Evolutionary conservation across 2,888 invertebrate genomes (phyloP).

Genomic region (Cryptus armator): DNA sequence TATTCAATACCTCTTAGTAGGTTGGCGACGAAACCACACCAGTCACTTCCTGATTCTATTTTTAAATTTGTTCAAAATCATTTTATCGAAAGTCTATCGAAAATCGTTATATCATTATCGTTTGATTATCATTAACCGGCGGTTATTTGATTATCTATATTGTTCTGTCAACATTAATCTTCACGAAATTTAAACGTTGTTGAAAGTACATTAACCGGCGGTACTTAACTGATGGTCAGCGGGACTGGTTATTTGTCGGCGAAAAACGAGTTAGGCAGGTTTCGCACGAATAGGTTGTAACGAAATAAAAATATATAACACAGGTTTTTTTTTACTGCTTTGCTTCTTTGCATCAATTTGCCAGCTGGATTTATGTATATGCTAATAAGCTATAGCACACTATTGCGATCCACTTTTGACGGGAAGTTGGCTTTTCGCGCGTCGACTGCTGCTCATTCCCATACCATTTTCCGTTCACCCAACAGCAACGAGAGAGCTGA

Average conservation of each 20-base stretch:
- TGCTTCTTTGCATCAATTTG: slow-evolving; percentile 61
- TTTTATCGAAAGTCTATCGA: too few species aligned
- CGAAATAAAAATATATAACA: slow-evolving; percentile 1
- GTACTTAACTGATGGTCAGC: not conserved
- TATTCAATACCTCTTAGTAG: not conserved
- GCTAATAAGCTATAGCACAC: slow-evolving; percentile 56
- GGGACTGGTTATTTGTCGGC: not conserved
- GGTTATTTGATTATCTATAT: too few species aligned
- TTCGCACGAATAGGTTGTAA: slow-evolving; percentile 16
- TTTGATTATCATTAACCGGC: too few species aligned
- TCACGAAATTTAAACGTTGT: not conserved
- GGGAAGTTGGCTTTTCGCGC: slow-evolving; percentile 46
- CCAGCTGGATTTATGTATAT: slow-evolving; percentile 61
- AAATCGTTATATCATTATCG: too few species aligned
- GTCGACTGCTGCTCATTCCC: slow-evolving; percentile 31
- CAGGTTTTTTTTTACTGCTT: slow-evolving; percentile 22
- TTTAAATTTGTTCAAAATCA: too few species aligned
- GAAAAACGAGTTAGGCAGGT: not conserved
- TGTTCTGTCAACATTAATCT: not conserved
- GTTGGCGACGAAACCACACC: not conserved
- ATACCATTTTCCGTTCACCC: slow-evolving; percentile 36
- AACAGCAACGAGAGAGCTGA: not conserved
- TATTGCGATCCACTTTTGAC: slow-evolving; percentile 28
- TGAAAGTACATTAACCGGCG: not conserved
- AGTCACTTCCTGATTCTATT: too few species aligned